These are phyloP conservation scores for Lagria hirta DNA, from an alignment of 2,888 invertebrate genomes.

Conservation along the genomic window DNA sequence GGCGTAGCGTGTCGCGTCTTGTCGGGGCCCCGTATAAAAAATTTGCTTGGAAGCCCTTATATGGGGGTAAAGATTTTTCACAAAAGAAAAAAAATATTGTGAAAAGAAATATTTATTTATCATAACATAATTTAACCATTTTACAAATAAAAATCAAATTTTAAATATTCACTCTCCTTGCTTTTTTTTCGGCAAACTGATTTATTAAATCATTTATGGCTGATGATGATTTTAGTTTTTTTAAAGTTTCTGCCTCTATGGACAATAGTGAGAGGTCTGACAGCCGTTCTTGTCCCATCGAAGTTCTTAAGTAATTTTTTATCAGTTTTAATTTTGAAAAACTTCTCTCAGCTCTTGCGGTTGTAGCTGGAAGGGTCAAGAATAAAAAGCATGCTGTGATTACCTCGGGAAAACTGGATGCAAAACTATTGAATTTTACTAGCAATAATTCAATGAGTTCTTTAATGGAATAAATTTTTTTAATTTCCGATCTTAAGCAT, in stretches of 20 bases:
- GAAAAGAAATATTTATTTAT: too few species aligned
- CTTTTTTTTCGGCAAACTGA: conserved; percentile 19
- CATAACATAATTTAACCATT: too few species aligned
- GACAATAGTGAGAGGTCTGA: conserved; percentile 27
- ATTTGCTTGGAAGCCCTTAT: too few species aligned
- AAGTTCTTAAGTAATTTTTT: conserved; percentile 29
- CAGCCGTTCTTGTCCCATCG: conserved; percentile 25
- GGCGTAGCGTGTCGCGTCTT: too few species aligned
- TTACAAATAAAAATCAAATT: too few species aligned
- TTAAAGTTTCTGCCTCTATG: conserved; percentile 20
- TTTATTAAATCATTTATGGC: conserved; percentile 24
- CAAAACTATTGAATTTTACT: conserved; percentile 35
- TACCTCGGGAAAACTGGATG: conserved; percentile 34
- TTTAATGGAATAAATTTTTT: conserved; percentile 36
- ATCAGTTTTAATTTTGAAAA: conserved; percentile 29
- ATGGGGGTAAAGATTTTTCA: too few species aligned
- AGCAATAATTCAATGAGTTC: conserved; percentile 37
- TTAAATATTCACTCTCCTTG: too few species aligned
- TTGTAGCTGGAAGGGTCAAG: conserved; percentile 32
- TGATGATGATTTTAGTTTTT: conserved; percentile 19
- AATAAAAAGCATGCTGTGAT: conserved; percentile 35
- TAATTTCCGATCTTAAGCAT: conserved; percentile 21
- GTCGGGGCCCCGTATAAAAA: too few species aligned
- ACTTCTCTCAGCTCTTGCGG: conserved; percentile 27
- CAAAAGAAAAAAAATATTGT: too few species aligned